Conservation (phyloP, 2,888 invertebrate genomes). For the Apamea epomidion region DNA sequence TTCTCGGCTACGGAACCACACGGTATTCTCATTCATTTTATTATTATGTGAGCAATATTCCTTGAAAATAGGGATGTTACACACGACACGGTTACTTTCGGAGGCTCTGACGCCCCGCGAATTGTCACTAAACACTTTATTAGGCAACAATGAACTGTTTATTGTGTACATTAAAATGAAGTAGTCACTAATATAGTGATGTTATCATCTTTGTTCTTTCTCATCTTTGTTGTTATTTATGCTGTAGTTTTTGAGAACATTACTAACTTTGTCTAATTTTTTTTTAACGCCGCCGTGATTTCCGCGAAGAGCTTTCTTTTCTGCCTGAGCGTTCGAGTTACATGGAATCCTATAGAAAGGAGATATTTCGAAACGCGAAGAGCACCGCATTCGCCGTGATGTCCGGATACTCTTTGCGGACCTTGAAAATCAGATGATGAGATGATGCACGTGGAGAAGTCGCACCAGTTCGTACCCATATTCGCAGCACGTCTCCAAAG, state of each 20-base stretch:
- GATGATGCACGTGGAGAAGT: conserved; percentile 76
- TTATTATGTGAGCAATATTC: conserved; percentile 74
- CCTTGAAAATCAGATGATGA: conserved; percentile 79
- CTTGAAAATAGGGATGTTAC: conserved; percentile 68
- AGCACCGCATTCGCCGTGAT: conserved; percentile 74
- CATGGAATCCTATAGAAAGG: conserved; percentile 87
- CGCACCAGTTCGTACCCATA: conserved; percentile 91
- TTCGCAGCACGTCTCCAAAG: conserved; percentile 94
- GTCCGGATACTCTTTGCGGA: conserved; percentile 78
- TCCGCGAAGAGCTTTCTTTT: conserved; percentile 76
- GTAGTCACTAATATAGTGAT: conserved; percentile 28
- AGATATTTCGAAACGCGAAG: conserved; percentile 86
- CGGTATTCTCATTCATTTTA: conserved; percentile 69
- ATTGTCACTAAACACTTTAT: conserved; percentile 77
- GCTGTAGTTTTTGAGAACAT: background rate
- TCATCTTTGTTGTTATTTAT: conserved; percentile 5
- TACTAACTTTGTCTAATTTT: background rate
- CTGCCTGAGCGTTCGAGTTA: conserved; percentile 84
- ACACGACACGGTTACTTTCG: conserved; percentile 72
- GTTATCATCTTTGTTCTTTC: no score
- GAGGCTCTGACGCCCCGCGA: conserved; percentile 68
- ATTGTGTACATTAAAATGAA: conserved; percentile 48
- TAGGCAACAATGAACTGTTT: conserved; percentile 65
- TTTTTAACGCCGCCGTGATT: no score
- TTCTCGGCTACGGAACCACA: conserved; percentile 32